Evolutionary conservation across 2,113 vertebrate genomes (phyloP), one percentile per base, ranked within the genome.

Genomic region (Chaetura pelagica): DNA sequence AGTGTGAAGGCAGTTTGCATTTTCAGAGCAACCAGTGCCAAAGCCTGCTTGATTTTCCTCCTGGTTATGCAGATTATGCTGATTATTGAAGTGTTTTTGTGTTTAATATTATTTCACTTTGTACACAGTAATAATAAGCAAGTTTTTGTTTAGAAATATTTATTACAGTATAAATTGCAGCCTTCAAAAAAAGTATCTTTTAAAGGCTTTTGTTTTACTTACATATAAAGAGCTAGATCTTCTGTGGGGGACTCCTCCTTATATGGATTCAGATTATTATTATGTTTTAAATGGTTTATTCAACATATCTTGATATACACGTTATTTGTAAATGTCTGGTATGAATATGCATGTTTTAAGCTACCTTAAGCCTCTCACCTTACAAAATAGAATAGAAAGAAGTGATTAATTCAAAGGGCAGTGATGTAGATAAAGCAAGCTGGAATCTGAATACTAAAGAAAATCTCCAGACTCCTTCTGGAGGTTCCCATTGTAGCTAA

Each of bases 1-100:
- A 75, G 61, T 64, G 77, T 84, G 80, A 94, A 92, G 52, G 34
- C 18, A 94, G 68, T 86, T 69, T 91, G 44, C 49, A 75, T 94
- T 95, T 81, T 79, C 91, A 84, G 66, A 87, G 16, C 62, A 89
- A 61, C 54, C 32, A 68, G 59, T 75, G 11, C 9, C 35, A 89
- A 93, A 87, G 87, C 44, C 73, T 84, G 18, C 68, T 88, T 90
- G 86, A 85, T 78, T 66, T 95, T 69, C 35, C 30, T 72, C 82
- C 95, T 64, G 57, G 29, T 76, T 93, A 66, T 63, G 32, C 38
- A 89, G 52, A 63, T 81, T 57, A 57, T 58, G 48, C 76, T 6
- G 3, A 83, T 54, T 85, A 40, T 54, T 82, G 49, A 69, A 62
- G 24, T 22, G 4, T 0, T 64, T 74, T 84, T 94, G 34, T 13